Percentiles rank a stretch among this genome's conserved stretches.
phyloP scores from a whole-genome alignment of 1,140 invertebrate species.

The Polyergus mexicanus region DNA sequence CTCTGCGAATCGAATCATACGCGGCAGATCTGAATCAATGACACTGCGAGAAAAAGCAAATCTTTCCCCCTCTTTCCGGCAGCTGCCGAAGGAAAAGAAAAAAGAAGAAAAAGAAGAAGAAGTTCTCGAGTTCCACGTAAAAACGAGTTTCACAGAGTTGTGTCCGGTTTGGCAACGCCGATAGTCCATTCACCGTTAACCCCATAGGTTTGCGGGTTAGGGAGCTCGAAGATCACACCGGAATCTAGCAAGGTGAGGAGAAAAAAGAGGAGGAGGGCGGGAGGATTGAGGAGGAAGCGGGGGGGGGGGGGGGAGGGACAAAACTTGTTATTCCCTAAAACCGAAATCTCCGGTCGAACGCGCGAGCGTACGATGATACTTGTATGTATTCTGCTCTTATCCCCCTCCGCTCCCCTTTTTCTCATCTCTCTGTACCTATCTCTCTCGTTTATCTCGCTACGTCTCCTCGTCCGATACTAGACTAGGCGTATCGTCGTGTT shows the following conservation, averaged over 20 bases:
- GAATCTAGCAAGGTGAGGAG: constrained; percentile 27
- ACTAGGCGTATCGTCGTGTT: constrained; percentile 77
- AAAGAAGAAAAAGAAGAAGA: constrained; percentile 29
- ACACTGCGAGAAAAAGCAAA: constrained; percentile 52
- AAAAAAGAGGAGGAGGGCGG: background rate
- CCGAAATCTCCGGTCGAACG: constrained; percentile 61
- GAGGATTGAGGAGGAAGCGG: background rate
- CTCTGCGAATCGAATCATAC: constrained; percentile 29
- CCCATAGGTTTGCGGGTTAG: constrained; percentile 66
- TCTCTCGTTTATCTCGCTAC: constrained; percentile 21
- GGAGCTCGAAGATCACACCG: constrained; percentile 52
- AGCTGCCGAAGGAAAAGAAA: constrained; percentile 36
- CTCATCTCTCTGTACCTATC: background rate
- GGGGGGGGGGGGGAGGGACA: background rate
- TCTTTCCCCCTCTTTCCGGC: constrained; percentile 49
- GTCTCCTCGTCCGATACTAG: constrained; percentile 58
- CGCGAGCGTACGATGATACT: constrained; percentile 59
- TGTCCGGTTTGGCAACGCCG: constrained; percentile 71
- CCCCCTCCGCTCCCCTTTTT: background rate
- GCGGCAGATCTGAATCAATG: constrained; percentile 37
- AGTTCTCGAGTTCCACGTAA: constrained; percentile 49
- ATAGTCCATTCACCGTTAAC: constrained; percentile 73
- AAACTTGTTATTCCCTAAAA: constrained; percentile 77
- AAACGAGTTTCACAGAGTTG: constrained; percentile 46
- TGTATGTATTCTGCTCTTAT: constrained; percentile 26